Evolutionary conservation across 2,113 vertebrate species (phyloP).

Genomic region (Fulica atra): DNA sequence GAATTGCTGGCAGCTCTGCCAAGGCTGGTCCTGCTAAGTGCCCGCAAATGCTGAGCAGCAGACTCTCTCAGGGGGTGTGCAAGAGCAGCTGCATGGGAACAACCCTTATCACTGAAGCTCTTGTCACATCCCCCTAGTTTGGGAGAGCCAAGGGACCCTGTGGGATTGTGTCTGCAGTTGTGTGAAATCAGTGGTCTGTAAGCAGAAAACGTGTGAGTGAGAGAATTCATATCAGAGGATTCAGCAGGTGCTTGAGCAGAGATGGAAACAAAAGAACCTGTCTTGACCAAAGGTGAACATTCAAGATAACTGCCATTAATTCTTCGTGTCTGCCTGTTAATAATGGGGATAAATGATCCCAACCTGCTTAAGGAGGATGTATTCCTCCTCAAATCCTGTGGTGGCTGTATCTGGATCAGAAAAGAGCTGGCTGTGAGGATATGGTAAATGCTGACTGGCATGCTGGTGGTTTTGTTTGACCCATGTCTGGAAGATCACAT

Average conservation of each 20-base stretch:
- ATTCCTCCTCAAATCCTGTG: neutral
- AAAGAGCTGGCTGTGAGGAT: neutral
- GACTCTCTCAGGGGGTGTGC: accelerated
- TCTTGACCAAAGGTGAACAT: neutral
- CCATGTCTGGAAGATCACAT: neutral
- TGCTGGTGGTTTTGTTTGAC: neutral
- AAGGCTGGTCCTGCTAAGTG: neutral
- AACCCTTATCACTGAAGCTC: accelerated
- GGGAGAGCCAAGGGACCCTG: neutral
- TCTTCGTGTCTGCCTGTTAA: neutral
- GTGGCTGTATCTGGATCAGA: neutral
- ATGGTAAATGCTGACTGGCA: neutral
- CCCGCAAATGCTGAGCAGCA: neutral
- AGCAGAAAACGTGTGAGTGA: neutral
- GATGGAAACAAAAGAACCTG: neutral
- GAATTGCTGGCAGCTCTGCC: neutral
- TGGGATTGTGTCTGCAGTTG: neutral
- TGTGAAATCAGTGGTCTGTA: accelerated
- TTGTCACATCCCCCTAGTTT: accelerated
- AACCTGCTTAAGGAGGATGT: neutral
- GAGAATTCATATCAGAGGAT: neutral
- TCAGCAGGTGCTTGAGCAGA: neutral
- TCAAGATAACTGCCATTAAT: accelerated
- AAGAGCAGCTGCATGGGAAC: neutral
- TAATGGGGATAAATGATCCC: neutral